Evolutionary conservation across 1,140 invertebrate genomes (phyloP).

Genomic region (Drosophila elegans): DNA sequence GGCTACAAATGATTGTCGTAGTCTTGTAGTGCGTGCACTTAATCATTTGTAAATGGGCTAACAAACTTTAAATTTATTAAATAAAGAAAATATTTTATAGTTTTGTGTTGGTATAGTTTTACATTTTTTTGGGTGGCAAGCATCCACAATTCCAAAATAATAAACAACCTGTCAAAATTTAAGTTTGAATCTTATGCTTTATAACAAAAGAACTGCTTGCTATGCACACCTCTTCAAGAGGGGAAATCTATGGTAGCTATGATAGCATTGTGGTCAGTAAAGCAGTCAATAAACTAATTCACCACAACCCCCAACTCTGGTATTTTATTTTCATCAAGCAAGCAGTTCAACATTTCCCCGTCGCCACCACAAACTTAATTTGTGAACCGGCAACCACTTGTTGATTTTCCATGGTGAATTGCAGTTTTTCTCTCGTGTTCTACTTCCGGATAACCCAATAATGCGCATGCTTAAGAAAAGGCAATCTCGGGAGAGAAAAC

Average conservation of each 20-base stretch:
- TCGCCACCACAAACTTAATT: background rate
- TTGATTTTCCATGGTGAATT: constrained; percentile 42
- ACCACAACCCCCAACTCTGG: background rate
- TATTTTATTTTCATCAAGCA: constrained; percentile 5
- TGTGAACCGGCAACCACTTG: constrained; percentile 62
- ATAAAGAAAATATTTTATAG: background rate
- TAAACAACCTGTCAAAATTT: background rate
- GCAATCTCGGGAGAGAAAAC: background rate
- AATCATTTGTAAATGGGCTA: too few relatives aligned
- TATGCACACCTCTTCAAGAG: background rate
- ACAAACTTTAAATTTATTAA: too few relatives aligned
- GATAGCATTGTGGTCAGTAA: constrained; percentile 7
- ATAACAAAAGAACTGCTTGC: constrained; percentile 10
- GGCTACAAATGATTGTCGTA: background rate
- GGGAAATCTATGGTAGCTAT: background rate
- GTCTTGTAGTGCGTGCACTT: too few relatives aligned
- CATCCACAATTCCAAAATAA: too few relatives aligned
- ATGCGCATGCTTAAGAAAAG: constrained; percentile 29
- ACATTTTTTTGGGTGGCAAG: too few relatives aligned
- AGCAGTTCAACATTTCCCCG: constrained; percentile 15
- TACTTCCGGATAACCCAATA: background rate
- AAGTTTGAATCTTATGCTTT: background rate
- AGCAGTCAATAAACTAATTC: constrained; percentile 9
- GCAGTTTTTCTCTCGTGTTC: constrained; percentile 20
- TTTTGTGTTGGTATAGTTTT: background rate